Conservation (phyloP, 2,888 invertebrate species). For the Cerastoderma edule region DNA sequence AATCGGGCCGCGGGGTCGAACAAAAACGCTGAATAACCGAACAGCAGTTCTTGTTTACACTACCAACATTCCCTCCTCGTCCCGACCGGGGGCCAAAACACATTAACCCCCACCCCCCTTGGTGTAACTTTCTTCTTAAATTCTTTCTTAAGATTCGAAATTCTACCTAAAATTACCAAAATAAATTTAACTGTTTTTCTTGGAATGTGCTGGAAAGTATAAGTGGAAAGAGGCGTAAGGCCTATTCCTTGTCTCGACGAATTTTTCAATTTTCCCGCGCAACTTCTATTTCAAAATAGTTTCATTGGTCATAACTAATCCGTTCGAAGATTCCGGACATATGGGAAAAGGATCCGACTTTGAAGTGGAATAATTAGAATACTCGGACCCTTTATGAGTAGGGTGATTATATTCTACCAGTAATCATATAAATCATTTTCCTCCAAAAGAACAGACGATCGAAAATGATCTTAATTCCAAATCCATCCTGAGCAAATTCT, state of each 20-base stretch:
- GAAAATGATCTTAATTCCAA: no score
- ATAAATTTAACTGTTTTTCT: no score
- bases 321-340: background rate
- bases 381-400: slow-evolving; percentile 43
- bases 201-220: no score
- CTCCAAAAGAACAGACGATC: no score
- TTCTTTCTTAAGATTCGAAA: no score
- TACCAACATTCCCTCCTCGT: slow-evolving; percentile 33
- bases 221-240: no score
- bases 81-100: slow-evolving; percentile 42
- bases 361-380: slow-evolving; percentile 50
- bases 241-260: background rate
- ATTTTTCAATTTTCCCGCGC: background rate
- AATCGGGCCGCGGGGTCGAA: slow-evolving; percentile 36
- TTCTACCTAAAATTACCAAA: no score
- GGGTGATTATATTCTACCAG: slow-evolving; percentile 54
- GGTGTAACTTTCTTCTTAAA: no score
- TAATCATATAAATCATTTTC: slow-evolving; percentile 45
- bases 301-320: background rate
- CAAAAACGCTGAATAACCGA: slow-evolving; percentile 51
- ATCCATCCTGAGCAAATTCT: no score
- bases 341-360: slow-evolving; percentile 44
- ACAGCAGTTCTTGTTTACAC: slow-evolving; percentile 58
- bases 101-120: no score
- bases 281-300: background rate